Evolutionary conservation across 2,797 vertebrate species (phyloP).

Genomic region (Sciurus vulgaris): DNA sequence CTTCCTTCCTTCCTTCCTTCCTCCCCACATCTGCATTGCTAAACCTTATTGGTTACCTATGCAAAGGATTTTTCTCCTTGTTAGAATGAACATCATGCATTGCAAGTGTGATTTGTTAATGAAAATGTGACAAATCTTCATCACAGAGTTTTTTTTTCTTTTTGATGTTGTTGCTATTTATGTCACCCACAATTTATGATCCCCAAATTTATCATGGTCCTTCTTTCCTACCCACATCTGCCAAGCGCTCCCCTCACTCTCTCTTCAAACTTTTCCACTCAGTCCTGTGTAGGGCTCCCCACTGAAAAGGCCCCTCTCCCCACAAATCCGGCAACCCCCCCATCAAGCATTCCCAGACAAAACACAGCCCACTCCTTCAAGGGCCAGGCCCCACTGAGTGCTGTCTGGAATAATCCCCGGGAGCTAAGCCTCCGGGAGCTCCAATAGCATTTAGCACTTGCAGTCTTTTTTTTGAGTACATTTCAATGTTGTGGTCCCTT

Average conservation of each 20-base stretch:
- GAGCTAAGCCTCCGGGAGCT: background rate
- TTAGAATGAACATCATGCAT: no score
- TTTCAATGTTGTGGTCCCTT: background rate
- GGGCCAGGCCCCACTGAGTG: no score
- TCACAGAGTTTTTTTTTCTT: no score
- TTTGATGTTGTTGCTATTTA: background rate
- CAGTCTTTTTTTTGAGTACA: background rate
- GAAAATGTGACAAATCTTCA: background rate
- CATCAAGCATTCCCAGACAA: background rate
- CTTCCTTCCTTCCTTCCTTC: no score
- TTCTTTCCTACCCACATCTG: background rate
- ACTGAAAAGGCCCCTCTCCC: accelerated
- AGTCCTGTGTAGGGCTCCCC: accelerated
- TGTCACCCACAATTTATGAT: background rate
- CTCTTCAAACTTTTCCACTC: background rate
- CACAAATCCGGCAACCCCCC: background rate
- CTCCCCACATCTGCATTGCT: no score
- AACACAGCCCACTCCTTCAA: background rate
- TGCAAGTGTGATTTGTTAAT: background rate
- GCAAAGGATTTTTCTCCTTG: background rate
- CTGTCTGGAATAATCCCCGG: background rate
- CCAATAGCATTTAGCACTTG: no score
- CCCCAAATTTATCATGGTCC: accelerated
- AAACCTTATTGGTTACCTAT: background rate
- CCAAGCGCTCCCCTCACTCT: no score